A percentile compares a stretch with the other conserved stretches of the same genome.
Conservation (phyloP, 2,113 vertebrate species). For the Pogonocichla stellata region DNA sequence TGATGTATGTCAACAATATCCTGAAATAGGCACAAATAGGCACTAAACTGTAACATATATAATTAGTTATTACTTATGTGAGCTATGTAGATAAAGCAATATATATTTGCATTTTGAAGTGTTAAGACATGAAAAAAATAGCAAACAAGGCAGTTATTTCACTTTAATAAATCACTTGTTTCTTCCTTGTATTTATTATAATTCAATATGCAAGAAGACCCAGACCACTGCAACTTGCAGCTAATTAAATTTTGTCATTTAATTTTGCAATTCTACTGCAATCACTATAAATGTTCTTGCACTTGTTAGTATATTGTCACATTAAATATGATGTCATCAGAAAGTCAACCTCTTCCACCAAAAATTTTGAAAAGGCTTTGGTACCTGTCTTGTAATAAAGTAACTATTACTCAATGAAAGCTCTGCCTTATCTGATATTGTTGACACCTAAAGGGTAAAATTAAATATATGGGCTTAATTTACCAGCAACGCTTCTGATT, state of each 20-base stretch:
- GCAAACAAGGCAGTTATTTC: neutral
- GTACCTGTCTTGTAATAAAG: neutral
- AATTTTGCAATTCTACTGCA: neutral
- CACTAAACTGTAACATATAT: neutral
- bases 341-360: neutral
- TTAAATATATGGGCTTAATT: slow-evolving; percentile 9
- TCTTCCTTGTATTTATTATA: neutral
- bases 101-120: neutral
- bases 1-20: neutral
- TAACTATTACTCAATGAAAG: neutral
- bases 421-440: neutral
- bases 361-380: neutral
- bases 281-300: neutral
- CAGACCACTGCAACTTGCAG: neutral
- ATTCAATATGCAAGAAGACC: neutral
- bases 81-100: neutral
- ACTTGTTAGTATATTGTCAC: neutral
- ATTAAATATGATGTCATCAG: neutral
- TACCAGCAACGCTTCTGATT: slow-evolving; percentile 26
- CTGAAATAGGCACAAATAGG: neutral
- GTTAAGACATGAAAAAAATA: neutral
- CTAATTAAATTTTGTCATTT: neutral
- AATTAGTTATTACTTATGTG: neutral
- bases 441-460: neutral
- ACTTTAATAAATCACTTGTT: neutral